These are phyloP conservation scores for Lordiphosa stackelbergi DNA, from an alignment of 1,140 invertebrate genomes.

Conservation along the genomic window DNA sequence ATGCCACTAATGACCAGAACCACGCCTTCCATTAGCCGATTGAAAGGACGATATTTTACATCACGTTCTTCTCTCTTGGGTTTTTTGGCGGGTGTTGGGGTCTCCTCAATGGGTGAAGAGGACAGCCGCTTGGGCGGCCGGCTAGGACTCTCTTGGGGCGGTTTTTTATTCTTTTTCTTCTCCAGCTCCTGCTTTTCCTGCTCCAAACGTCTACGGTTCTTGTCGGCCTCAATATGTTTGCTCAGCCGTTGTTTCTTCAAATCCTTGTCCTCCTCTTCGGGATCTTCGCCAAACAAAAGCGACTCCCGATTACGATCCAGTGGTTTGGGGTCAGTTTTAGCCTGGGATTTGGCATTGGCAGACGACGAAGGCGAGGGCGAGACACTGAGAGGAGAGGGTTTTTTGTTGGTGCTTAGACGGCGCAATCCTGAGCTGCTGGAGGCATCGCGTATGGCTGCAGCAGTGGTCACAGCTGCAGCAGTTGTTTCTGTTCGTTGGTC, in stretches of 20 bases:
- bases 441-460: conserved; percentile 57
- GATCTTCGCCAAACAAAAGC: conserved; percentile 79
- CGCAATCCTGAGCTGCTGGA: conserved; percentile 16
- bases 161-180: conserved; percentile 33
- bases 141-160: conserved; percentile 16
- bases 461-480: conserved; percentile 14
- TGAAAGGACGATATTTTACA: conserved; percentile 78
- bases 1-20: conserved; percentile 91
- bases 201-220: conserved; percentile 56
- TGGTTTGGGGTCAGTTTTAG: conserved; percentile 10
- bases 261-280: conserved; percentile 45
- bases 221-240: conserved; percentile 78
- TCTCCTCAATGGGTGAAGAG: conserved; percentile 18
- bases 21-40: conserved; percentile 82
- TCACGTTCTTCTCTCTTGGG: conserved; percentile 20
- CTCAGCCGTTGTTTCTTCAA: conserved; percentile 63
- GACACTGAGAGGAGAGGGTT: conserved; percentile 15
- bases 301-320: conserved; percentile 75
- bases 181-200: conserved; percentile 39
- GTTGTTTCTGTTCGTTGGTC: conserved; percentile 9
- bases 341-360: background rate
- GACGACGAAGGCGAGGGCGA: background rate
- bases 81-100: conserved; percentile 40
- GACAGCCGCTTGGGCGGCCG: conserved; percentile 32
- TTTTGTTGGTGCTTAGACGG: conserved; percentile 12